Evolutionary conservation across 2,113 vertebrate genomes (phyloP).

Genomic region (Aramus guarauna): DNA sequence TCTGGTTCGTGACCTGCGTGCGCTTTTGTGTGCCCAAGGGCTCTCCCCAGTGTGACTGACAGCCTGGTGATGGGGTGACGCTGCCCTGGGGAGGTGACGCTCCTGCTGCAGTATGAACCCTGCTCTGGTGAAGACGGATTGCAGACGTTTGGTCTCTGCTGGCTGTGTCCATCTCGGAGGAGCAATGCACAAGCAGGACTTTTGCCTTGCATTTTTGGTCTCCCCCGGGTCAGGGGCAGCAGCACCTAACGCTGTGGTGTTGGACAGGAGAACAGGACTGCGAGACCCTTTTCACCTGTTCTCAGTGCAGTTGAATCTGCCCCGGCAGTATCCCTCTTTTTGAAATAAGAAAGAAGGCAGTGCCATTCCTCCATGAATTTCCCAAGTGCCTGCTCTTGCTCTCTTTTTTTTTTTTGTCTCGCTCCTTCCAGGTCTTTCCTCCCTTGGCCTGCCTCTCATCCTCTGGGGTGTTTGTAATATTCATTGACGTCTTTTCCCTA

Average conservation of each 20-base stretch:
- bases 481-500: conserved; percentile 10
- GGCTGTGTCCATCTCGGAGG: neutral
- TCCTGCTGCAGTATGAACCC: neutral
- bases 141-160: neutral
- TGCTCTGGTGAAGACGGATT: neutral
- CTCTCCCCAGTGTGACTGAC: neutral
- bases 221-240: neutral
- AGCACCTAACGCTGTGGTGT: neutral
- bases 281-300: rapidly evolving
- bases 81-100: neutral
- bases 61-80: neutral
- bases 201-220: neutral
- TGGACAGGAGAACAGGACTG: neutral
- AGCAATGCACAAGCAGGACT: neutral
- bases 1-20: neutral
- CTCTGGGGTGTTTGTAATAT: neutral
- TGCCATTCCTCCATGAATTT: neutral
- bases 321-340: neutral
- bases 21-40: neutral
- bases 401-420: neutral
- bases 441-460: neutral
- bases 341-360: neutral
- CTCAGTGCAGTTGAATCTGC: neutral
- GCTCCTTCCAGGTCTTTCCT: conserved; percentile 32
- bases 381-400: neutral